A percentile compares a stretch with the other conserved stretches of the same genome.
Conservation (phyloP, 1,140 invertebrate genomes). For the Drosophila equinoxialis region DNA sequence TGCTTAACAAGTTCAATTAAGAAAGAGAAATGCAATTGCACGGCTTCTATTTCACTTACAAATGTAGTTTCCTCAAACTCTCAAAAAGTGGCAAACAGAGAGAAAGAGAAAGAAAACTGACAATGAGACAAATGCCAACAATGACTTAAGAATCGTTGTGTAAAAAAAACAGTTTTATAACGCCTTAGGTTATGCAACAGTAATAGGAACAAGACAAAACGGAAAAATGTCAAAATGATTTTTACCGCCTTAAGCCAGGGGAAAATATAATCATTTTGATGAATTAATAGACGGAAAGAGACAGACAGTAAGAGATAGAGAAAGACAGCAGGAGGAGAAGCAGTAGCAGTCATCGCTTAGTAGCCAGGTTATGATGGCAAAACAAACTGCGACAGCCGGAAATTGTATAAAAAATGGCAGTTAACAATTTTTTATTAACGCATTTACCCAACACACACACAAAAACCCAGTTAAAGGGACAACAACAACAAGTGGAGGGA, state of each 20-base stretch:
- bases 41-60: slow-evolving; percentile 3
- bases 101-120: neutral
- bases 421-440: slow-evolving; percentile 74
- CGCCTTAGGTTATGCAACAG: slow-evolving; percentile 10
- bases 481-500: neutral
- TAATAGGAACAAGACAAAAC: slow-evolving; percentile 23
- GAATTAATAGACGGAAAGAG: slow-evolving; percentile 70
- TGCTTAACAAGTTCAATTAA: neutral
- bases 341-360: slow-evolving; percentile 8
- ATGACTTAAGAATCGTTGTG: slow-evolving; percentile 37
- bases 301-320: slow-evolving; percentile 36
- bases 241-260: slow-evolving; percentile 30
- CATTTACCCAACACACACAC: slow-evolving; percentile 41
- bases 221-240: slow-evolving; percentile 45
- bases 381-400: slow-evolving; percentile 54
- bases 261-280: slow-evolving; percentile 63
- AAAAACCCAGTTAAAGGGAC: slow-evolving; percentile 7
- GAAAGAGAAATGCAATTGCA: slow-evolving; percentile 3
- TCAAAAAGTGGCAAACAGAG: neutral
- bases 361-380: slow-evolving; percentile 40
- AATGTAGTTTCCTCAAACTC: neutral
- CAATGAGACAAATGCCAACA: slow-evolving; percentile 26
- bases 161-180: slow-evolving; percentile 19
- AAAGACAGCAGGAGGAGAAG: neutral
- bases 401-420: slow-evolving; percentile 74